phyloP scores from a whole-genome alignment of 2,888 invertebrate genomes.

The Drosophila melanosoma region DNA sequence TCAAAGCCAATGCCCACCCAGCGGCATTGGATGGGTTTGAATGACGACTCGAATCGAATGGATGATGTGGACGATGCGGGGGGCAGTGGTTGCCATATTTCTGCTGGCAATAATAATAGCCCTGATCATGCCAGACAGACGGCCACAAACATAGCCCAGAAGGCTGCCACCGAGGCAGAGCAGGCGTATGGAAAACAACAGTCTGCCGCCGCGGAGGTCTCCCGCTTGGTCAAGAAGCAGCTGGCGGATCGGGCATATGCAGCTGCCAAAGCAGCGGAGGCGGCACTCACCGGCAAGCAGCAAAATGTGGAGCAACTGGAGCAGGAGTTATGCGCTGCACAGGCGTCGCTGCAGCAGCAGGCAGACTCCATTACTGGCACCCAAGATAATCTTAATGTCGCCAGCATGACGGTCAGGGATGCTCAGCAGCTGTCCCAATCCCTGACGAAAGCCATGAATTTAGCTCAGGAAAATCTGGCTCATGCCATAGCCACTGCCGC shows the following conservation, averaged over 20 bases:
- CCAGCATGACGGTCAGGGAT: conserved; percentile 87
- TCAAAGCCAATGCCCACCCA: background rate
- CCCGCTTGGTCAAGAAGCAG: conserved; percentile 90
- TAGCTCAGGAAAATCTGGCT: conserved; percentile 86
- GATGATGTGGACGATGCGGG: conserved; percentile 6
- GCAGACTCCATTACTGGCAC: conserved; percentile 87
- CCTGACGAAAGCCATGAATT: conserved; percentile 84
- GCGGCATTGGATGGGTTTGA: conserved; percentile 1
- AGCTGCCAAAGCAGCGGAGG: conserved; percentile 90
- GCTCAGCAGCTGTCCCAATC: conserved; percentile 86
- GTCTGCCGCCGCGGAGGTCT: conserved; percentile 90
- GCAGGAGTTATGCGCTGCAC: conserved; percentile 88
- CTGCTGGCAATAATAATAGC: background rate
- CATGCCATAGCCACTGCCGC: conserved; percentile 87
- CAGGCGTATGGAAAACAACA: conserved; percentile 85
- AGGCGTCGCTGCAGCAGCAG: conserved; percentile 87
- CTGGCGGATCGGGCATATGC: conserved; percentile 89
- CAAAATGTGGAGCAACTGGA: conserved; percentile 89
- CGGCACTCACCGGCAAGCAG: conserved; percentile 89
- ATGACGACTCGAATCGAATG: background rate
- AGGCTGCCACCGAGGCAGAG: conserved; percentile 89
- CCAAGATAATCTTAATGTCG: conserved; percentile 87
- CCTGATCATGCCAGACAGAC: conserved; percentile 82
- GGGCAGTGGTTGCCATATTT: background rate
- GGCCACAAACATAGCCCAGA: conserved; percentile 89